A percentile compares a stretch with the other conserved stretches of the same genome.
Evolutionary conservation across 2,113 vertebrate species (phyloP).

Genomic region (Ctenodactylus gundi): DNA sequence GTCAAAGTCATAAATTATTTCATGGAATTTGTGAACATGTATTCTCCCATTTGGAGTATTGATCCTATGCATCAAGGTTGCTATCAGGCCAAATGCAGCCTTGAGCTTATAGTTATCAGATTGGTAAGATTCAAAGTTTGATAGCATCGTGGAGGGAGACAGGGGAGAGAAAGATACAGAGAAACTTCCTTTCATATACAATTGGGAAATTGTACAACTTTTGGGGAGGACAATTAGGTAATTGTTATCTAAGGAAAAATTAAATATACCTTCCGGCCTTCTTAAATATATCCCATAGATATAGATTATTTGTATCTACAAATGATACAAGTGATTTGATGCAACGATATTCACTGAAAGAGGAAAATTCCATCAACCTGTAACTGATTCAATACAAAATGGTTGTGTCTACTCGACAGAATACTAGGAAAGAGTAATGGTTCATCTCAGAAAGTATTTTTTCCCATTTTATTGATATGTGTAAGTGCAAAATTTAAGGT

Average conservation of each 20-base stretch:
- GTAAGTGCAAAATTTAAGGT: too few relatives aligned
- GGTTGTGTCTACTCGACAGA: neutral
- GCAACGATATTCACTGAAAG: neutral
- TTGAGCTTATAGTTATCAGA: neutral
- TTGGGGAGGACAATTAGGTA: neutral
- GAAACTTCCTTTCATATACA: neutral
- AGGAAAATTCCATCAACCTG: neutral
- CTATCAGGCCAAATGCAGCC: neutral
- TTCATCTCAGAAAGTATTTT: neutral
- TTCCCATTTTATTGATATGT: too few relatives aligned
- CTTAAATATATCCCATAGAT: neutral
- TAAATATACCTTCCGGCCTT: neutral
- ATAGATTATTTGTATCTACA: neutral
- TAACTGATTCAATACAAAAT: neutral
- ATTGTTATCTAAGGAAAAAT: neutral
- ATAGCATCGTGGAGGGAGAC: neutral
- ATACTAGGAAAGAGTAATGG: neutral
- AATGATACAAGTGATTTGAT: neutral
- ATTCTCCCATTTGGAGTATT: neutral
- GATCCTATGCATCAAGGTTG: too few relatives aligned
- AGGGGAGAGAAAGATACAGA: neutral
- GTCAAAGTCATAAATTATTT: slow-evolving; percentile 45
- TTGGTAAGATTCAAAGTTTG: neutral
- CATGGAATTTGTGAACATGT: neutral
- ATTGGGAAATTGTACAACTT: neutral